phyloP scores from a whole-genome alignment of 2,888 invertebrate species.

The Tenthredo livida region DNA sequence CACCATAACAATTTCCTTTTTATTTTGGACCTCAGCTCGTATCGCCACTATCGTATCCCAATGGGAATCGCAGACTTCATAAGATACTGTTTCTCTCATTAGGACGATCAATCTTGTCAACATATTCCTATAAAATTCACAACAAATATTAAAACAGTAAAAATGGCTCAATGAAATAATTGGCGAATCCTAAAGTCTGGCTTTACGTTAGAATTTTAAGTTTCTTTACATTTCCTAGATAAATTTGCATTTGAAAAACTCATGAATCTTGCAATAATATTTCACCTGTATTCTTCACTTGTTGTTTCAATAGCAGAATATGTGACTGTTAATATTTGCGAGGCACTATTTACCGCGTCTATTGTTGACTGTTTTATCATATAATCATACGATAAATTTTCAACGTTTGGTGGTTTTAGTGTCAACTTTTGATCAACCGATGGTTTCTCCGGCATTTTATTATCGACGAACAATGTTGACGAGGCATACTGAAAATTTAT shows the following conservation, averaged over 20 bases:
- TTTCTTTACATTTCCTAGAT: background rate
- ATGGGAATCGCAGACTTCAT: conserved; percentile 68
- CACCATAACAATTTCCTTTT: conserved; percentile 70
- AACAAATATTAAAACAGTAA: background rate
- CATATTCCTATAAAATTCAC: conserved; percentile 63
- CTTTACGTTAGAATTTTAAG: background rate
- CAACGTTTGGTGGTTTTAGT: conserved; percentile 65
- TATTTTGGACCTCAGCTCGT: conserved; percentile 68
- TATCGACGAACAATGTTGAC: conserved; percentile 62
- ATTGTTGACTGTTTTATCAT: conserved; percentile 73
- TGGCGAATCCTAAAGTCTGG: background rate
- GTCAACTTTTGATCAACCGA: conserved; percentile 64
- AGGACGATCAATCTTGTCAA: conserved; percentile 69
- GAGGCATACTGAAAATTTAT: conserved; percentile 62
- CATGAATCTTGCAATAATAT: conserved; percentile 5
- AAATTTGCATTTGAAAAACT: background rate
- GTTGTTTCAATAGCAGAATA: conserved; percentile 70
- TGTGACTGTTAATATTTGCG: conserved; percentile 71
- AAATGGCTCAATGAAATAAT: background rate
- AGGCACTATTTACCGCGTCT: conserved; percentile 71
- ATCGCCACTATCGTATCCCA: conserved; percentile 70
- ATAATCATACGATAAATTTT: conserved; percentile 69
- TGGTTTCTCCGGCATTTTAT: conserved; percentile 61
- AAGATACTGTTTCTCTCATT: conserved; percentile 67
- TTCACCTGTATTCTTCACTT: conserved; percentile 73